These are phyloP conservation scores for Brachycybe producta DNA, from an alignment of 2,888 invertebrate genomes.

Conservation along the genomic window DNA sequence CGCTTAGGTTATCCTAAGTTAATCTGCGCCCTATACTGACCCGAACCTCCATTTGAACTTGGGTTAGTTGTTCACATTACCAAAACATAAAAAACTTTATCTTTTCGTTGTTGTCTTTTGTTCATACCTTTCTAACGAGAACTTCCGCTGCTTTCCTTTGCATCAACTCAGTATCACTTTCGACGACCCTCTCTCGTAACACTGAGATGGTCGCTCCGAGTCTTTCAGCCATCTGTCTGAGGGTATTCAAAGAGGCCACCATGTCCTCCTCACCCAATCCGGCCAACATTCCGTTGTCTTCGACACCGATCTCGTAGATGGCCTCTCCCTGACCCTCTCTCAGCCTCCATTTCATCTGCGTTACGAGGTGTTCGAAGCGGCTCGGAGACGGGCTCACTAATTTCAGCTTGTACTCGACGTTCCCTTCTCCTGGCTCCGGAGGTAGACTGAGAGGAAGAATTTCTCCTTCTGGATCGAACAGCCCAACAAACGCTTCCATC, in stretches of 20 bases:
- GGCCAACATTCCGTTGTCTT: conserved; percentile 73
- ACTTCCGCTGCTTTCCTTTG: conserved; percentile 62
- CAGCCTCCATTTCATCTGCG: conserved; percentile 92
- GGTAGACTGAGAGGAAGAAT: conserved; percentile 44
- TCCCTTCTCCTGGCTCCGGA: conserved; percentile 85
- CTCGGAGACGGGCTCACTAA: conserved; percentile 80
- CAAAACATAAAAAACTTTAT: neutral
- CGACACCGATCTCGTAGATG: conserved; percentile 92
- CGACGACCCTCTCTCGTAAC: conserved; percentile 50
- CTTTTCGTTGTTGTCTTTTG: neutral
- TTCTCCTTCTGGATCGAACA: too few relatives aligned
- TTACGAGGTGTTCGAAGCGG: conserved; percentile 89
- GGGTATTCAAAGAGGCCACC: conserved; percentile 68
- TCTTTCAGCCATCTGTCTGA: conserved; percentile 75
- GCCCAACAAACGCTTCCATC: too few relatives aligned
- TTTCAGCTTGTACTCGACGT: conserved; percentile 92
- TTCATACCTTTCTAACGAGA: conserved; percentile 60
- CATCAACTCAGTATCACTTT: conserved; percentile 29
- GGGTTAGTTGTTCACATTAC: too few relatives aligned
- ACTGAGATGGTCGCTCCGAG: conserved; percentile 69
- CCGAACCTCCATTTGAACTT: too few relatives aligned
- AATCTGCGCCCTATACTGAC: too few relatives aligned
- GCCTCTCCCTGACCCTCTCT: conserved; percentile 93
- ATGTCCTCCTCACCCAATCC: conserved; percentile 74
- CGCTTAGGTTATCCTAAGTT: too few relatives aligned